Conservation (phyloP, 2,888 invertebrate species). For the Amphiduros pacificus region DNA sequence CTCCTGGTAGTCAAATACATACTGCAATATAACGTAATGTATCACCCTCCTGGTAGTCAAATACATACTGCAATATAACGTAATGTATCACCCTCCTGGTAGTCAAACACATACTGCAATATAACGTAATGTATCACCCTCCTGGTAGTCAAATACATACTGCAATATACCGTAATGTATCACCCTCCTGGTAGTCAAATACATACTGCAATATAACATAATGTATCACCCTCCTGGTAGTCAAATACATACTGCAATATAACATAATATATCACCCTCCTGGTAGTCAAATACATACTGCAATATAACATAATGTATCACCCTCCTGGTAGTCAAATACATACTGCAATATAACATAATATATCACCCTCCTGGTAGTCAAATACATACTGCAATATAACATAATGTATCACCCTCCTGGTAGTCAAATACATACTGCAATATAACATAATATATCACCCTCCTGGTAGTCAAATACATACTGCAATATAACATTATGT, state of each 20-base stretch:
- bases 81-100: constrained; percentile 58
- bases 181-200: constrained; percentile 60
- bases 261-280: constrained; percentile 60
- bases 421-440: no score
- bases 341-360: constrained; percentile 64
- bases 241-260: no score
- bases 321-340: no score
- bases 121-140: neutral
- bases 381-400: constrained; percentile 58
- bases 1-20: constrained; percentile 60
- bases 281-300: constrained; percentile 62
- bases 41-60: no score
- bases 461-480: constrained; percentile 60
- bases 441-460: constrained; percentile 63
- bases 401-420: neutral
- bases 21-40: constrained; percentile 40
- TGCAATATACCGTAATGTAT: constrained; percentile 63
- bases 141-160: no score
- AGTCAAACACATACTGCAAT: constrained; percentile 61
- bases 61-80: constrained; percentile 64
- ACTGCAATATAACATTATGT: constrained; percentile 41
- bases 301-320: constrained; percentile 4
- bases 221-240: no score
- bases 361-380: constrained; percentile 59
- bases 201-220: constrained; percentile 50